Conservation (phyloP, 2,113 vertebrate species). For the Hepsetus odoe region DNA sequence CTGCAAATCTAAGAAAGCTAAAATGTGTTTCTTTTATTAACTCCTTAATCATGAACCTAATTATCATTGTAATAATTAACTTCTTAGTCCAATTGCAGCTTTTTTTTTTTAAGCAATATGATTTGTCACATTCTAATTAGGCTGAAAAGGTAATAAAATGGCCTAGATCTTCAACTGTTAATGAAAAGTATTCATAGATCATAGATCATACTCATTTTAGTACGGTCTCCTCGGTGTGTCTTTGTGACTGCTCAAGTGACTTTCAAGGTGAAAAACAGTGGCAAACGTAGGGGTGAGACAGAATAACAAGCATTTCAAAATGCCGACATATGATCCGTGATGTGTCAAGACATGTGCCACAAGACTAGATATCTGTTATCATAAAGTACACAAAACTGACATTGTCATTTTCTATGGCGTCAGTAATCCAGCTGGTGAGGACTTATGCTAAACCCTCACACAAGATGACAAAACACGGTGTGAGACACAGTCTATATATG, state of each 20-base stretch:
- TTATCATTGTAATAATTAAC: conserved; percentile 76
- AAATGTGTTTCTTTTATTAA: conserved; percentile 71
- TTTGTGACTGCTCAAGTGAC: not conserved
- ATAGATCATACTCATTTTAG: conserved; percentile 63
- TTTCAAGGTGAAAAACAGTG: not conserved
- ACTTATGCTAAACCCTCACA: not conserved
- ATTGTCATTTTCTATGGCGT: not conserved
- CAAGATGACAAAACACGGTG: too few relatives aligned
- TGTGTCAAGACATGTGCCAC: not conserved
- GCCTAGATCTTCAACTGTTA: conserved; percentile 69
- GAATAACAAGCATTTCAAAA: conserved; percentile 4
- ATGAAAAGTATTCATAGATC: conserved; percentile 71
- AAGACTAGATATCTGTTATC: conserved; percentile 10
- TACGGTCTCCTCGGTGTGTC: not conserved
- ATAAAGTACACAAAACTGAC: not conserved
- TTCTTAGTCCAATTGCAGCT: conserved; percentile 69
- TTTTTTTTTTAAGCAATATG: conserved; percentile 58
- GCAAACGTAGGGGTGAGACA: not conserved
- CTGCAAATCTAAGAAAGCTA: conserved; percentile 33
- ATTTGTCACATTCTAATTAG: conserved; percentile 52
- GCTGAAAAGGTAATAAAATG: conserved; percentile 63
- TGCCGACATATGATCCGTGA: not conserved
- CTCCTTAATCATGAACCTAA: conserved; percentile 77
- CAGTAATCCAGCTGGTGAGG: not conserved
- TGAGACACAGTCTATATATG: not conserved